A percentile compares a stretch with the other conserved stretches of the same genome.
Evolutionary conservation across 2,888 invertebrate genomes (phyloP).

Genomic region (Troides helena): DNA sequence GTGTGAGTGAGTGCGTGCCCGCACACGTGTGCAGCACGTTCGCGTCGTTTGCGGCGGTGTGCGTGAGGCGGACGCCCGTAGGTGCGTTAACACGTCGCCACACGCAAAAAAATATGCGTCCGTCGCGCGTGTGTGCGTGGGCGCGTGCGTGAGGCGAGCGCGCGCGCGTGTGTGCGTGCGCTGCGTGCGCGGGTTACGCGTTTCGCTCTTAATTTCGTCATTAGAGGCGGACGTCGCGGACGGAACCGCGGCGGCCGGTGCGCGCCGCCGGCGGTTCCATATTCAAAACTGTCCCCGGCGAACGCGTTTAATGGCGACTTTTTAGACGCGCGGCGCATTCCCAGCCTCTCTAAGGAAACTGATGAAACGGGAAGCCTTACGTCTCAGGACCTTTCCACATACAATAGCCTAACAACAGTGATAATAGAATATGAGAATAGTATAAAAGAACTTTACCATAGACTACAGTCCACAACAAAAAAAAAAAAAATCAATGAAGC

Average conservation of each 20-base stretch:
- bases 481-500: too few relatives aligned
- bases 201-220: conserved; percentile 64
- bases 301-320: conserved; percentile 36
- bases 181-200: conserved; percentile 43
- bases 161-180: conserved; percentile 30
- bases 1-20: conserved; percentile 65
- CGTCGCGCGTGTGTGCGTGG: conserved; percentile 32
- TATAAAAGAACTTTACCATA: too few relatives aligned
- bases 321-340: conserved; percentile 34
- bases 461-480: too few relatives aligned
- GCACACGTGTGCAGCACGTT: conserved; percentile 29
- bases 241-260: conserved; percentile 47
- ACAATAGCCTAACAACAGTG: too few relatives aligned
- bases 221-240: conserved; percentile 53
- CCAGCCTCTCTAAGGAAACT: too few relatives aligned
- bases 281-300: conserved; percentile 34
- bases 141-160: conserved; percentile 35
- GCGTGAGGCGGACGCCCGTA: conserved; percentile 49
- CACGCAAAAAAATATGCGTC: conserved; percentile 48
- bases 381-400: too few relatives aligned
- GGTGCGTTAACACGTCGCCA: conserved; percentile 59
- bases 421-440: too few relatives aligned
- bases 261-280: conserved; percentile 37
- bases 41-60: conserved; percentile 43
- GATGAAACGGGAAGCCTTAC: too few relatives aligned